Base-by-base conservation (phyloP, 92 coral and sea anemone species). In the Epizoanthus stellaris region DNA sequence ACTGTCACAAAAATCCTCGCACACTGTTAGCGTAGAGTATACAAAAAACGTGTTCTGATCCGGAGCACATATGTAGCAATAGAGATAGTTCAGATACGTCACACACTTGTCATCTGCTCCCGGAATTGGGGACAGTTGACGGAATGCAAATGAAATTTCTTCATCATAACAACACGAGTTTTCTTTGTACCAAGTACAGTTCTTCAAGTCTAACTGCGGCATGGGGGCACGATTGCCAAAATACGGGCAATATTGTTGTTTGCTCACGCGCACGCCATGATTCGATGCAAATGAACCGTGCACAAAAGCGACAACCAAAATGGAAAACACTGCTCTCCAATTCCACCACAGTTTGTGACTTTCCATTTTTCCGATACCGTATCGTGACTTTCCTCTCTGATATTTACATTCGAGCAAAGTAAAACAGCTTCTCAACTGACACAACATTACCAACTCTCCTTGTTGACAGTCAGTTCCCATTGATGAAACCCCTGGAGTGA, bases 61-160 rank as follows among this genome's bases (percentile, higher is more conserved):
- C 59, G 99, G 99, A 11, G 98, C 99, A 82, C 99, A 97, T 38
- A 97, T 92, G 84, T 93, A 97, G 84, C 99, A 97, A 82, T 95
- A 95, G 61, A 97, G 73, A 67, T 94, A 97, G 80, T 91, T 95
- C 64, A 92, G 88, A 59, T 97, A 69, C 43, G 59, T 74, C 7
- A 52, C 42, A 42, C 99, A 97, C 17, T 89, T 83, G 34, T 83
- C 85, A 77, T 85, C 91, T 17, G 99, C 95, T 13, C 87, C 91
- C 4, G 85, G 89, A 10, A 97, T 85, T 2, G 99, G 93, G 5
- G 93, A 91, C 62, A 97, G 80, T 36, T 88, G 88, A 2, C 87
- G 70, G 81, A 97, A 95, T 21, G 95, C 92, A 75, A 85, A 92
- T 17, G 85, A 90, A 30, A 97, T 68, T 76, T 97, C 99, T 45